A percentile compares a stretch with the other conserved stretches of the same genome.
phyloP scores from a whole-genome alignment of 1,140 invertebrate genomes.

The Dendroctonus valens region DNA sequence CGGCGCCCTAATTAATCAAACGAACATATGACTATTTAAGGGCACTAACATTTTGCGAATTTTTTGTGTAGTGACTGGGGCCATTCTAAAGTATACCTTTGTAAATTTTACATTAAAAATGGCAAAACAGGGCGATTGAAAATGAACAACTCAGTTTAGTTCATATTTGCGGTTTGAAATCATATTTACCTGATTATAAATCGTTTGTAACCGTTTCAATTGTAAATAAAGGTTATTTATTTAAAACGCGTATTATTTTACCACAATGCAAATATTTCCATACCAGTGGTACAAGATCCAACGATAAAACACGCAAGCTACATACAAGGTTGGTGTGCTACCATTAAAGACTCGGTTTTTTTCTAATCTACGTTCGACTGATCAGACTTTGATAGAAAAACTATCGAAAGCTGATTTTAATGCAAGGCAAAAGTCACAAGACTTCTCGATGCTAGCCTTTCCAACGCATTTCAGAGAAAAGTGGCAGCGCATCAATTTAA shows the following conservation, averaged over 20 bases:
- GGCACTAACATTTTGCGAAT: background rate
- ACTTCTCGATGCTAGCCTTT: too few relatives aligned
- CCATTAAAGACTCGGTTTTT: too few relatives aligned
- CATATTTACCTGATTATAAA: constrained; percentile 3
- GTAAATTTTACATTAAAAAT: constrained; percentile 11
- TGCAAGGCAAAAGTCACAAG: too few relatives aligned
- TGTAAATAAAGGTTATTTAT: constrained; percentile 29
- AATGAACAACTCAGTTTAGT: constrained; percentile 4
- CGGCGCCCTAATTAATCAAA: too few relatives aligned
- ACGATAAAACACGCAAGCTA: background rate
- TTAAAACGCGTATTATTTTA: constrained; percentile 1
- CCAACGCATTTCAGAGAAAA: too few relatives aligned
- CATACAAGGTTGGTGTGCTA: too few relatives aligned
- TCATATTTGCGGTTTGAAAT: background rate
- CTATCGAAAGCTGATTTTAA: too few relatives aligned
- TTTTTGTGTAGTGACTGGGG: constrained; percentile 10
- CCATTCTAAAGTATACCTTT: constrained; percentile 26
- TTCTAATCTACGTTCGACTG: too few relatives aligned
- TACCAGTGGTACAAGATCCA: background rate
- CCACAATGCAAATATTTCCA: background rate
- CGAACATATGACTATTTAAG: too few relatives aligned
- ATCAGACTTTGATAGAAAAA: too few relatives aligned
- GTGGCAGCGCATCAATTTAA: too few relatives aligned
- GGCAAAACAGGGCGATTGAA: constrained; percentile 13
- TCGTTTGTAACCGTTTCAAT: constrained; percentile 17